phyloP scores from a whole-genome alignment of 2,888 invertebrate species.

The Sarcophaga subvicina region DNA sequence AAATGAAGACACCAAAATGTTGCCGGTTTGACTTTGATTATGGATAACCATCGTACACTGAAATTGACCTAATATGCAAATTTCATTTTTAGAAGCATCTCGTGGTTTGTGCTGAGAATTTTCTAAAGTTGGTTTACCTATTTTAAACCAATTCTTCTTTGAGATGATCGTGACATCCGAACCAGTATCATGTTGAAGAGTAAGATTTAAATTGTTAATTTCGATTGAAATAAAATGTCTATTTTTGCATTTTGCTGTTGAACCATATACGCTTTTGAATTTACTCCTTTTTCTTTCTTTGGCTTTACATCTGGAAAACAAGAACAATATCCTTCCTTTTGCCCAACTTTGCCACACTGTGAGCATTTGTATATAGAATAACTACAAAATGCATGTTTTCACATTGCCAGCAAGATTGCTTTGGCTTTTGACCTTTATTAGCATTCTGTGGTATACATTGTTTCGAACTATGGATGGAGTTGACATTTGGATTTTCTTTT shows the following conservation, averaged over 20 bases:
- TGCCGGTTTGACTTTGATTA: not conserved
- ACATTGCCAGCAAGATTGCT: too few relatives aligned
- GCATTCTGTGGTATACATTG: too few relatives aligned
- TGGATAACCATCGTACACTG: not conserved
- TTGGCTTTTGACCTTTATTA: too few relatives aligned
- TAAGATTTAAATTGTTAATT: not conserved
- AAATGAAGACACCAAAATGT: slow-evolving; percentile 11
- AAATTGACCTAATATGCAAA: slow-evolving; percentile 32
- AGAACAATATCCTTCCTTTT: slow-evolving; percentile 20
- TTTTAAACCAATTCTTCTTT: not conserved
- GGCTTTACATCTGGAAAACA: not conserved
- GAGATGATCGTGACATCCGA: too few relatives aligned
- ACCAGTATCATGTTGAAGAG: not conserved
- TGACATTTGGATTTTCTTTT: too few relatives aligned
- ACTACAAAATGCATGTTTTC: not conserved
- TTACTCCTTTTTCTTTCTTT: not conserved
- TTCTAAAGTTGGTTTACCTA: slow-evolving; percentile 25
- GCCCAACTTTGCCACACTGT: not conserved
- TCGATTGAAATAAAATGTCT: not conserved
- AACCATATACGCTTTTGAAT: too few relatives aligned
- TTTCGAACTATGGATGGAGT: too few relatives aligned
- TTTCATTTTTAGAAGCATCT: slow-evolving; percentile 28
- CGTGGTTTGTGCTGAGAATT: not conserved
- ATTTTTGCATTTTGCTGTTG: slow-evolving; percentile 7
- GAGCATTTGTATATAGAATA: slow-evolving; percentile 16